Evolutionary conservation across 2,113 vertebrate species (phyloP).

Genomic region (Caranx ignobilis): DNA sequence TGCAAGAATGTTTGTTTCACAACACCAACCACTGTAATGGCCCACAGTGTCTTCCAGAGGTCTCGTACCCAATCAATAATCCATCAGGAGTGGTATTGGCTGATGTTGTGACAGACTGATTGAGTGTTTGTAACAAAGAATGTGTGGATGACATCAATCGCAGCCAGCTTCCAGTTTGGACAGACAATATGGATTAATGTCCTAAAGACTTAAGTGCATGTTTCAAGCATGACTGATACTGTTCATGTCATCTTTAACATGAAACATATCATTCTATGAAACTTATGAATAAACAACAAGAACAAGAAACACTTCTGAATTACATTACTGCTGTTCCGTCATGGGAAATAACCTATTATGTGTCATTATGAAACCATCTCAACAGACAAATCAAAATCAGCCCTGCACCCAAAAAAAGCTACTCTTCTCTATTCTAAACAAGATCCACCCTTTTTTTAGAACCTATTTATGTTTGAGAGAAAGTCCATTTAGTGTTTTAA

Average conservation of each 20-base stretch:
- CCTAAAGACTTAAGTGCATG: not conserved
- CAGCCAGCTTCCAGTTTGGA: conserved; percentile 19
- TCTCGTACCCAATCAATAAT: conserved; percentile 49
- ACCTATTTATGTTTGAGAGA: not conserved
- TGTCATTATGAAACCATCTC: conserved; percentile 9
- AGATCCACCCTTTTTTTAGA: not conserved
- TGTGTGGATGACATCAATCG: not conserved
- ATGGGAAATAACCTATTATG: not conserved
- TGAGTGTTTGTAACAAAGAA: conserved; percentile 35
- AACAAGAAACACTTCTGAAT: conserved; percentile 2
- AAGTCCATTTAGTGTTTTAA: not conserved
- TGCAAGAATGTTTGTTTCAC: conserved; percentile 36
- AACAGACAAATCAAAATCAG: conserved; percentile 36
- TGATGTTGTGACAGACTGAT: conserved; percentile 40
- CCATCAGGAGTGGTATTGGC: conserved; percentile 18
- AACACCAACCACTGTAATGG: not conserved
- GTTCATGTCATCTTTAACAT: not conserved
- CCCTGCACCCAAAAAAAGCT: not conserved
- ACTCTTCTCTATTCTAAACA: not conserved
- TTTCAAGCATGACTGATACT: not conserved
- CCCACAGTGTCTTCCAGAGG: conserved; percentile 18
- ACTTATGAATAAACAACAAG: not conserved
- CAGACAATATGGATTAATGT: conserved; percentile 1
- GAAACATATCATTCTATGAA: conserved; percentile 12
- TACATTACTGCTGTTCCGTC: not conserved